These are phyloP conservation scores for Scrobipalpa costella DNA, from an alignment of 2,888 invertebrate genomes.

Conservation along the genomic window DNA sequence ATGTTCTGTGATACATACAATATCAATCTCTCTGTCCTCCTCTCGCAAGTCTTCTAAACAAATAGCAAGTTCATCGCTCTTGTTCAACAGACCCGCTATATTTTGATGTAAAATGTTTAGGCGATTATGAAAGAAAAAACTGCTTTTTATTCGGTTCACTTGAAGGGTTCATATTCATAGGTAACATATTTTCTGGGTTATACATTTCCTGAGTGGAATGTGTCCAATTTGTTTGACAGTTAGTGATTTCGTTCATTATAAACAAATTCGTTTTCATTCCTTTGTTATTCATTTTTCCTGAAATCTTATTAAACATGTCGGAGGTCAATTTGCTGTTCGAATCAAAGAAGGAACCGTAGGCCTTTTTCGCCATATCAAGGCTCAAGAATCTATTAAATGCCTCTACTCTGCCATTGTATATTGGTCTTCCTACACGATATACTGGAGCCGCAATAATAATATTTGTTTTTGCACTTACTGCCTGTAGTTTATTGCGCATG, in stretches of 20 bases:
- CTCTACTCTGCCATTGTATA: slow-evolving; percentile 20
- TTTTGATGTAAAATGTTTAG: slow-evolving; percentile 31
- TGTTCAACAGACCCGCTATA: slow-evolving; percentile 28
- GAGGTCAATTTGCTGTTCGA: slow-evolving; percentile 1
- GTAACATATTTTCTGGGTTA: too few relatives aligned
- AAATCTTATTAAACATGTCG: slow-evolving; percentile 7
- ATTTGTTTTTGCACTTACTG: background rate
- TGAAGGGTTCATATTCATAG: too few relatives aligned
- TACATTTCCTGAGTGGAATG: background rate
- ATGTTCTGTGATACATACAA: slow-evolving; percentile 33
- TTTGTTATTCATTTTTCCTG: slow-evolving; percentile 12
- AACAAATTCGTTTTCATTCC: slow-evolving; percentile 6
- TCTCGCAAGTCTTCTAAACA: slow-evolving; percentile 23
- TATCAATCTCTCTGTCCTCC: slow-evolving; percentile 22
- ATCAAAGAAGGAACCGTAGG: slow-evolving; percentile 15
- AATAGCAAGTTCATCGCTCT: slow-evolving; percentile 25
- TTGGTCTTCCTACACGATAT: background rate
- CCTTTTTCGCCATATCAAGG: background rate
- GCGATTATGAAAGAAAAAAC: too few relatives aligned
- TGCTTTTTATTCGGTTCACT: too few relatives aligned
- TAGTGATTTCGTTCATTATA: too few relatives aligned
- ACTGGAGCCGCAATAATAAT: slow-evolving; percentile 6
- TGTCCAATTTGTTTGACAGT: background rate
- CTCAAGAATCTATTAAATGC: slow-evolving; percentile 13
- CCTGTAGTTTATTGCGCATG: background rate